A percentile compares a stretch with the other conserved stretches of the same genome.
Conservation (phyloP, 1,140 invertebrate genomes). For the Grapholita molesta region DNA sequence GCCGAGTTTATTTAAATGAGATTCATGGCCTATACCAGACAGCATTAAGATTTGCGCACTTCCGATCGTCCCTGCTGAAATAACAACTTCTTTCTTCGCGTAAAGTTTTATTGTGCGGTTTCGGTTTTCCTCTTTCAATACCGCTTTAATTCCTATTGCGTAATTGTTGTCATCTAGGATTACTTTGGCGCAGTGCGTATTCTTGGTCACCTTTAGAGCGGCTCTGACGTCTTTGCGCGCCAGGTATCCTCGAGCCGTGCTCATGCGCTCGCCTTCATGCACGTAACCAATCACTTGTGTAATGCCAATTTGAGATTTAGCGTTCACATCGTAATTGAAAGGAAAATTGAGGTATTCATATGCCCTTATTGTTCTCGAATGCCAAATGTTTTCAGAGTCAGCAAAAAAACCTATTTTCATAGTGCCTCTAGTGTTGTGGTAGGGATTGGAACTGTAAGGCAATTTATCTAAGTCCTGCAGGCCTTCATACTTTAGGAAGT, state of each 20-base stretch:
- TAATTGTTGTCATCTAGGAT: slow-evolving; percentile 82
- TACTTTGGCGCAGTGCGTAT: slow-evolving; percentile 83
- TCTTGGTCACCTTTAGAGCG: slow-evolving; percentile 84
- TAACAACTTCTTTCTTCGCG: slow-evolving; percentile 83
- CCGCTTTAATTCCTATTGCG: slow-evolving; percentile 81
- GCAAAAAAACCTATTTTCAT: slow-evolving; percentile 80
- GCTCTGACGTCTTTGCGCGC: slow-evolving; percentile 67
- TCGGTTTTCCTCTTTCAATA: not conserved
- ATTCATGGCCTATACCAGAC: slow-evolving; percentile 84
- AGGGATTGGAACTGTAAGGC: slow-evolving; percentile 42
- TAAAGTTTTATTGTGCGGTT: slow-evolving; percentile 45
- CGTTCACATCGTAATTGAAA: slow-evolving; percentile 77
- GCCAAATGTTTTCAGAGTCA: slow-evolving; percentile 76
- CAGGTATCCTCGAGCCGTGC: slow-evolving; percentile 43
- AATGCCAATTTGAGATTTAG: slow-evolving; percentile 78
- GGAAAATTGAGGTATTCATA: slow-evolving; percentile 60
- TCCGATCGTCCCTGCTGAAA: slow-evolving; percentile 84
- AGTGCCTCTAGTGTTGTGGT: slow-evolving; percentile 80
- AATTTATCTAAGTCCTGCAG: slow-evolving; percentile 34
- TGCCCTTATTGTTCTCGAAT: slow-evolving; percentile 75
- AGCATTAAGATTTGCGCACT: slow-evolving; percentile 86
- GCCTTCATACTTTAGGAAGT: slow-evolving; percentile 48
- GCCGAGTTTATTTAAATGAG: slow-evolving; percentile 76
- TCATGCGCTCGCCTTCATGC: slow-evolving; percentile 40
- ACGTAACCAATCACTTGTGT: slow-evolving; percentile 43